Evolutionary conservation across 2,888 invertebrate genomes (phyloP), one percentile per base, ranked within the genome.

Genomic region (Elegia similella): DNA sequence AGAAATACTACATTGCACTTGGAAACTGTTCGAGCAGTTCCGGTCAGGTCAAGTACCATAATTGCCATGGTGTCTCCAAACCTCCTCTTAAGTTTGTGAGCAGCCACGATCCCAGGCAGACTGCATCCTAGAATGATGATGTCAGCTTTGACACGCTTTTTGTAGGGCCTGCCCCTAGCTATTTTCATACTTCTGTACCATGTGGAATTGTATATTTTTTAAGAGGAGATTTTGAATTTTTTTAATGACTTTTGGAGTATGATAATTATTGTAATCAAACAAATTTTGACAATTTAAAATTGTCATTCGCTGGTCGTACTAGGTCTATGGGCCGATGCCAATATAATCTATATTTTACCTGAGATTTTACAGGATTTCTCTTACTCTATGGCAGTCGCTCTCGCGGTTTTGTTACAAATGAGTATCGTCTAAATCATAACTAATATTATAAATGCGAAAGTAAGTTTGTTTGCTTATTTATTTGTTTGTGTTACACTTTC

Each of bases 61-160:
- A 92, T 82, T 34, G 89, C 85, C 78, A 90, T 82, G 38, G 82
- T 73, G 61, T 84, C 67, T 1, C 91, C 91, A 57, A 92, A 89
- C 55, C 73, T 84, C 59, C 76, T 82, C 72, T 82, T 86, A 12
- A 92, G 70, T 61, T 90, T 87, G 72, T 91, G 84, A 0, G 91
- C 91, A 0, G 85, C 78, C 7, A 92, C 86, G 29, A 89, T 84
- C 1, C 90, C 91, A 6, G 90, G 86, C 1, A 91, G 76, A 50
- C 79, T 88, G 65, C 88, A 86, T 74, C 91, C 91, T 62, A 91
- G 64, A 42, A 91, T 80, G 32, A 91, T 89, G 6, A 91, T 81
- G 59, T 91, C 91, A 7, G 86, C 89, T 61, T 76, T 78, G 13
- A 89, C 72, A 55, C 74, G 70, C 10, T 68, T 71, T 56, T 71